Conservation (phyloP, 1,140 invertebrate genomes). For the Heliconius nattereri region DNA sequence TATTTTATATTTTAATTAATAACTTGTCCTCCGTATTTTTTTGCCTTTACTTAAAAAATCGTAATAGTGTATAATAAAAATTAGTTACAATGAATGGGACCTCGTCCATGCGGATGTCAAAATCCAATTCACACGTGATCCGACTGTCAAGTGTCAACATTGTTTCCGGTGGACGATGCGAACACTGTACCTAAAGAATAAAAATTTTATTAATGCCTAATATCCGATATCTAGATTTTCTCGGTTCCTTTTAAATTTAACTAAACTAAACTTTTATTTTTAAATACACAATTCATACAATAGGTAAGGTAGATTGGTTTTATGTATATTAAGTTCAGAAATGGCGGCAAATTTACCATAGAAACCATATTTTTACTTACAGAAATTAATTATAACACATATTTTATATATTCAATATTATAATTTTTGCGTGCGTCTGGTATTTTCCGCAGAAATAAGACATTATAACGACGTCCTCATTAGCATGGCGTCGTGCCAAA, state of each 20-base stretch:
- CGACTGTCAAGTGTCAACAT: conserved; percentile 29
- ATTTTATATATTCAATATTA: conserved; percentile 12
- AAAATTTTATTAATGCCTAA: conserved; percentile 15
- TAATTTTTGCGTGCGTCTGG: conserved; percentile 13
- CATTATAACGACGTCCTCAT: conserved; percentile 47
- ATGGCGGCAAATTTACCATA: too few relatives aligned
- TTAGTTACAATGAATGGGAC: conserved; percentile 29
- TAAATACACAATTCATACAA: too few relatives aligned
- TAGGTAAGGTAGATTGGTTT: too few relatives aligned
- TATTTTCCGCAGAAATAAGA: conserved; percentile 34
- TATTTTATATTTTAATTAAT: neutral
- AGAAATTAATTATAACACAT: neutral
- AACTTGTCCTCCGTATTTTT: neutral
- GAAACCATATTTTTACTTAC: neutral
- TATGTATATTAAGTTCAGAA: too few relatives aligned
- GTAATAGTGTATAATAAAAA: neutral
- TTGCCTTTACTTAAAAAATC: neutral
- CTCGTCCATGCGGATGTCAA: conserved; percentile 36
- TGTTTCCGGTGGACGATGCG: conserved; percentile 26
- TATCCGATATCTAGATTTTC: neutral
- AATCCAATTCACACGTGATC: conserved; percentile 35
- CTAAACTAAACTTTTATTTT: too few relatives aligned
- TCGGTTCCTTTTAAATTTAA: neutral
- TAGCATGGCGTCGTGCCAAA: conserved; percentile 52
- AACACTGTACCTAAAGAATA: conserved; percentile 21